phyloP scores from a whole-genome alignment of 1,140 invertebrate species.

The Patella vulgata region DNA sequence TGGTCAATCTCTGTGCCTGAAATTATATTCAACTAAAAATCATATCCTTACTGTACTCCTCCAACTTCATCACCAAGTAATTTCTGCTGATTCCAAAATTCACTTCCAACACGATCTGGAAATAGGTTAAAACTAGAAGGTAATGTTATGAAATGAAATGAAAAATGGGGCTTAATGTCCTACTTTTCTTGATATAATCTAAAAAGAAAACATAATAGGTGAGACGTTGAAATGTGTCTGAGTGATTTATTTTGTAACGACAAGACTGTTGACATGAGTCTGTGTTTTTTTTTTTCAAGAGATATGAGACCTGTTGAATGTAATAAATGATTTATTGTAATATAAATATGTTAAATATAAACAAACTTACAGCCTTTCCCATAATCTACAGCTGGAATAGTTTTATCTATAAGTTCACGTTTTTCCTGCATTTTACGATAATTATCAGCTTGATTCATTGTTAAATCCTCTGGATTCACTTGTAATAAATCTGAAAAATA shows the following conservation, averaged over 20 bases:
- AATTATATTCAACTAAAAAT: no score
- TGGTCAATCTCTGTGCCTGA: no score
- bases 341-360: no score
- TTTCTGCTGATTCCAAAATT: slow-evolving; percentile 66
- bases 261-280: no score
- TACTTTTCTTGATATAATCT: not conserved
- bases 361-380: slow-evolving; percentile 68
- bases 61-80: slow-evolving; percentile 60
- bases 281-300: no score
- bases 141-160: no score
- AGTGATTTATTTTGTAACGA: no score
- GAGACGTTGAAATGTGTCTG: no score
- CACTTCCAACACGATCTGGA: slow-evolving; percentile 62
- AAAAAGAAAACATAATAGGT: not conserved
- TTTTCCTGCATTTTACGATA: slow-evolving; percentile 56
- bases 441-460: slow-evolving; percentile 64
- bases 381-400: slow-evolving; percentile 60
- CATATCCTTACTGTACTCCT: slow-evolving; percentile 65
- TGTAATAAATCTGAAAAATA: slow-evolving; percentile 58
- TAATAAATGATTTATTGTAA: no score
- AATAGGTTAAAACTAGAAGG: not conserved
- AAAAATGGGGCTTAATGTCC: no score
- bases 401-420: slow-evolving; percentile 62
- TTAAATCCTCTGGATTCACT: slow-evolving; percentile 58
- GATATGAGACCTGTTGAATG: no score